Conservation (phyloP, 2,113 vertebrate species). For the Amazona vittata region DNA sequence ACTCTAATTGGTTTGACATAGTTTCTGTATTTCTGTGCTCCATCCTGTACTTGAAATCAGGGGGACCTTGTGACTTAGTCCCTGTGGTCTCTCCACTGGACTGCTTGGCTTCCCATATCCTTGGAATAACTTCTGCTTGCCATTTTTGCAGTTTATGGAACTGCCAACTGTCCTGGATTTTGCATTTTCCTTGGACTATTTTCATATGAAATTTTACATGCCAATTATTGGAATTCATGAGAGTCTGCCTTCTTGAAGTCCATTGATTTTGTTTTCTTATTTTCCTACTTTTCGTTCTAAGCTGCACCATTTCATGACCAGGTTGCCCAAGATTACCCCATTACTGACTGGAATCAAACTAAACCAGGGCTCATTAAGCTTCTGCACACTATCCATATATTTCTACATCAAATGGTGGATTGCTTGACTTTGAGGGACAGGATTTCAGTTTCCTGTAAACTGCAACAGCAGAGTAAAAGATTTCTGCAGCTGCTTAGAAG, state of each 20-base stretch:
- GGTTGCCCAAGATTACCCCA: neutral
- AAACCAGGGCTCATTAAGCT: neutral
- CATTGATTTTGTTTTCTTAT: neutral
- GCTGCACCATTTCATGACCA: neutral
- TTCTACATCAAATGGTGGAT: neutral
- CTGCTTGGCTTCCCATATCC: neutral
- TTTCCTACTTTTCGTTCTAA: neutral
- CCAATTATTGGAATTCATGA: neutral
- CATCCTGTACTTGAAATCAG: neutral
- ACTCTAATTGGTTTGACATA: neutral
- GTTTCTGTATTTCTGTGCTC: neutral
- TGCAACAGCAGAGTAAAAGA: neutral
- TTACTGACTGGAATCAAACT: neutral
- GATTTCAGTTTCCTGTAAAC: neutral
- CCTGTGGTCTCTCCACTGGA: neutral
- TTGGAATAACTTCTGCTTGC: neutral
- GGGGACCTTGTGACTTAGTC: neutral
- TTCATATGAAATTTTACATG: neutral
- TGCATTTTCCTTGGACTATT: neutral
- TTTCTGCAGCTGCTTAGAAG: neutral
- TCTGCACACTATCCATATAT: neutral
- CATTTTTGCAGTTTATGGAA: neutral
- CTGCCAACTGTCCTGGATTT: neutral
- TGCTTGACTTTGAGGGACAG: neutral
- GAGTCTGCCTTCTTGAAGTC: neutral